Conservation (phyloP, 30 jellyfish, hydroid and myxozoan genomes). For the Aurelia sp. region DNA sequence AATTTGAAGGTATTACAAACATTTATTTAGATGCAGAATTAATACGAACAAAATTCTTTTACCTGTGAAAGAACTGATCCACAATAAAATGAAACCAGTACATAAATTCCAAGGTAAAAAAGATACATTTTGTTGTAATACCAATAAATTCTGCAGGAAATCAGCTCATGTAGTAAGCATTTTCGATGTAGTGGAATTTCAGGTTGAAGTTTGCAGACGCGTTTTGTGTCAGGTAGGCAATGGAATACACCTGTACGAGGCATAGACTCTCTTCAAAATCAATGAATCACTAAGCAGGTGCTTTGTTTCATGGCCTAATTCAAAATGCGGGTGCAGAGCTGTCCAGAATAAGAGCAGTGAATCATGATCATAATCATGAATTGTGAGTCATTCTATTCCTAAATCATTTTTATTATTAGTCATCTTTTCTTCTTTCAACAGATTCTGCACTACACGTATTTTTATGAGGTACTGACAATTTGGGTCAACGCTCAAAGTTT, state of each 20-base stretch:
- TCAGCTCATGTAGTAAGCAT: not conserved
- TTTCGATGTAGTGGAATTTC: not conserved
- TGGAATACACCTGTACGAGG: not conserved
- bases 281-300: slow-evolving; percentile 5
- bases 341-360: not conserved
- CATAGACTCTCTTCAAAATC: slow-evolving; percentile 8
- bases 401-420: too few relatives aligned
- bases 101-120: too few relatives aligned
- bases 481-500: too few relatives aligned
- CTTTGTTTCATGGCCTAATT: not conserved
- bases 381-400: not conserved
- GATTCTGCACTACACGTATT: too few relatives aligned
- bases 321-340: not conserved
- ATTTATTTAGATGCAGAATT: too few relatives aligned
- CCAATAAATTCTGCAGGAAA: too few relatives aligned
- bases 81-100: not conserved
- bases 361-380: not conserved
- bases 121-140: too few relatives aligned
- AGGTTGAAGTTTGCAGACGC: slow-evolving; percentile 12
- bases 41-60: not conserved
- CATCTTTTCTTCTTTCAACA: too few relatives aligned
- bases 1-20: too few relatives aligned
- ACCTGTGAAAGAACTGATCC: not conserved
- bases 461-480: too few relatives aligned
- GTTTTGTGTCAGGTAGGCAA: not conserved